phyloP scores from a whole-genome alignment of 2,113 vertebrate genomes.

The Cephalopholis sonnerati region DNA sequence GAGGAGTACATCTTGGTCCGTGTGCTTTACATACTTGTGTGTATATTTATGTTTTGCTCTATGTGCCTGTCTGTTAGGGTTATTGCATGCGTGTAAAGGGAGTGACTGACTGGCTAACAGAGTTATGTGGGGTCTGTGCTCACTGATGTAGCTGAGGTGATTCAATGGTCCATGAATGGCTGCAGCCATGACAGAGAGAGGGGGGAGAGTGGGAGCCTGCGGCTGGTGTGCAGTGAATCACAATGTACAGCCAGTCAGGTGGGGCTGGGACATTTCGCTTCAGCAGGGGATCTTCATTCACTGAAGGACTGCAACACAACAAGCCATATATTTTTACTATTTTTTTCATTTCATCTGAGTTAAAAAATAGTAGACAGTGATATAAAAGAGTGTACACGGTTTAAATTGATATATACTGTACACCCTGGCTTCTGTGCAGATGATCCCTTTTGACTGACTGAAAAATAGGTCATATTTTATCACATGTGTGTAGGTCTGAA shows the following conservation, averaged over 20 bases:
- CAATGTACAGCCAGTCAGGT: conserved; percentile 60
- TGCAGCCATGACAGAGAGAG: conserved; percentile 47
- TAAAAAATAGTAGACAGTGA: neutral
- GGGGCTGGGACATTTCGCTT: conserved; percentile 27
- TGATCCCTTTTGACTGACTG: conserved; percentile 32
- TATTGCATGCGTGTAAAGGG: neutral
- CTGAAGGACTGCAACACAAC: conserved; percentile 23
- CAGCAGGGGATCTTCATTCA: conserved; percentile 14
- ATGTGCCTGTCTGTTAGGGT: neutral
- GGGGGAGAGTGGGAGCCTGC: conserved; percentile 44
- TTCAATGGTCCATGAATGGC: conserved; percentile 57
- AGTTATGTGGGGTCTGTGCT: conserved; percentile 34
- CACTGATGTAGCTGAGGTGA: conserved; percentile 43
- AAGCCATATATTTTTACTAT: neutral
- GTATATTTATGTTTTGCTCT: neutral
- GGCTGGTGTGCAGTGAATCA: conserved; percentile 67
- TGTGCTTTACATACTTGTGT: neutral
- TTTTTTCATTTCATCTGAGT: neutral
- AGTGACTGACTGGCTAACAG: neutral
- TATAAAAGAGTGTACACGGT: neutral
- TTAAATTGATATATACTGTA: neutral
- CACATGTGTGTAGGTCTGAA: conserved; percentile 61
- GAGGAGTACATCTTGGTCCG: neutral
- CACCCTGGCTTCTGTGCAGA: conserved; percentile 7
- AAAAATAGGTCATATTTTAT: conserved; percentile 73